phyloP scores from a whole-genome alignment of 1,140 invertebrate genomes.

The Antheraea mylitta region DNA sequence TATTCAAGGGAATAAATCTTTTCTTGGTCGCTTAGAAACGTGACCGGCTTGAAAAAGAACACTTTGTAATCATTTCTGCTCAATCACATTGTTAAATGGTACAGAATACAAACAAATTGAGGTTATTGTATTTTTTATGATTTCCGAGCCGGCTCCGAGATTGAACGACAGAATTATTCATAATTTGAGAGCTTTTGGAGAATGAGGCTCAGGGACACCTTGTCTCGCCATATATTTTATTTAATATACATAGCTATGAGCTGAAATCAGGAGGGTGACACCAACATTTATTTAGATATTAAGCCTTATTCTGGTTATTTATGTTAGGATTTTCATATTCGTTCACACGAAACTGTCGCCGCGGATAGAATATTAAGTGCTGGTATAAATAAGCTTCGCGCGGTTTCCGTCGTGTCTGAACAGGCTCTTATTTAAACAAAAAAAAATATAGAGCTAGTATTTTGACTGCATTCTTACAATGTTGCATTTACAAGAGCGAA shows the following conservation, averaged over 20 bases:
- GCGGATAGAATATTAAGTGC: too few relatives aligned
- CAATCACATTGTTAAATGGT: conserved; percentile 33
- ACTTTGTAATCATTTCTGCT: conserved; percentile 15
- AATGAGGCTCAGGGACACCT: not conserved
- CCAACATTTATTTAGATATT: too few relatives aligned
- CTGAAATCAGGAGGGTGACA: not conserved
- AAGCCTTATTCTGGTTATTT: too few relatives aligned
- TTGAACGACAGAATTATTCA: conserved; percentile 17
- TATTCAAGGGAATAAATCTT: conserved; percentile 1
- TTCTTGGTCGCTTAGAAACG: conserved; percentile 12
- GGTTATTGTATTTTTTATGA: not conserved
- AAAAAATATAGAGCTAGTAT: too few relatives aligned
- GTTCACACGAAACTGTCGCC: too few relatives aligned
- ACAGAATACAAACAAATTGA: conserved; percentile 32
- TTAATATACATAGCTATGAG: not conserved
- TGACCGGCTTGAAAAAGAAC: conserved; percentile 15
- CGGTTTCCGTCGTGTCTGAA: too few relatives aligned
- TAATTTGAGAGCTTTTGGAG: not conserved
- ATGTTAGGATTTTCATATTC: too few relatives aligned
- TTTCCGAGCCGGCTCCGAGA: not conserved
- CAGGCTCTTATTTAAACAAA: too few relatives aligned
- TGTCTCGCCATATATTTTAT: not conserved
- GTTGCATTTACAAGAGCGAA: too few relatives aligned
- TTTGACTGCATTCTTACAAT: too few relatives aligned
- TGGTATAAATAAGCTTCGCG: too few relatives aligned